Evolutionary conservation across 2,113 vertebrate species (phyloP), one percentile per base, ranked within the genome.

Genomic region (Oreamnos americanus): DNA sequence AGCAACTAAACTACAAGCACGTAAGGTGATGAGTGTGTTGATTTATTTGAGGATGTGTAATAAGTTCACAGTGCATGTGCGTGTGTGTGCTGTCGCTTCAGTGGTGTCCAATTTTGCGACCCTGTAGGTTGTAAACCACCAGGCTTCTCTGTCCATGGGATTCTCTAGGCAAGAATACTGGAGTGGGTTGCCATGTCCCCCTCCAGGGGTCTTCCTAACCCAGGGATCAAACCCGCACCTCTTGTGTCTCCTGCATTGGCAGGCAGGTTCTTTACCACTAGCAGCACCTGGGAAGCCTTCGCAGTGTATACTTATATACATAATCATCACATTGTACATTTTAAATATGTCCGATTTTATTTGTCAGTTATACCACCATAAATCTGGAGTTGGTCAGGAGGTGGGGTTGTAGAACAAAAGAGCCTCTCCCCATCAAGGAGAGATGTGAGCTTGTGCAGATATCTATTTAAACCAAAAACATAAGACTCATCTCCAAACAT

Each of bases 221-320:
- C 39, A 26, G 39, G 23, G 71, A 7, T 76, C 11, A 43, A 43
- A 26, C 23, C 12, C 23, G 0, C 0, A 1, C 25, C 36, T 43
- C 36, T 43, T 12, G 36, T 25, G 71, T 76, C 71, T 43, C 71
- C 36, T 76, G 39, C 23, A 43, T 2, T 43, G 71, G 39, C 39
- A 76, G 39, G 39, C 1, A 0, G 23, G 23, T 26, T 76, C 23
- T 43, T 43, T 76, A 76, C 39, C 39, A 76, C 39, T 76, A 26
- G 23, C 39, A 26, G 23, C 39, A 76, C 39, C 23, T 76, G 39
- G 36, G 71, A 43, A 76, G 23, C 23, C 23, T 14, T 76, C 36
- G 14, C 36, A 43, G 12, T 55, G n/a, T 33, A 64, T 19, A 53
- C 16, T 53, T 28, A 39, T 39, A 28, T 85, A 49, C 6, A 25